Evolutionary conservation across 1,140 invertebrate species (phyloP), one percentile per base, ranked within the genome.

Genomic region (Stegodyphus mimosarum): DNA sequence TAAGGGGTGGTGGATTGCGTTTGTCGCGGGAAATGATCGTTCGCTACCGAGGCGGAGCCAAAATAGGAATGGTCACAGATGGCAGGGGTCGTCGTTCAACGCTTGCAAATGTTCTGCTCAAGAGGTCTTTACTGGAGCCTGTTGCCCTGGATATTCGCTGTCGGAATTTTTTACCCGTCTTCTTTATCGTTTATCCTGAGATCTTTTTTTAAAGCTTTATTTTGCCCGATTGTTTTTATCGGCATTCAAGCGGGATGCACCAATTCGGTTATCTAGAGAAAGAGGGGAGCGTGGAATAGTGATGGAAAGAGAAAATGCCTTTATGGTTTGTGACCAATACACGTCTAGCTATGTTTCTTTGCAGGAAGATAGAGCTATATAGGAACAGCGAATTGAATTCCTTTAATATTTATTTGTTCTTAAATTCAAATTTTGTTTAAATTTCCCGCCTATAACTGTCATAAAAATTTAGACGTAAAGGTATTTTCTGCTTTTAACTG

Each of bases 21-120:
- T 60, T 60, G 55, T 60, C 51, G 10, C 33, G 49, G 17, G 63
- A 69, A 66, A 66, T 69, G 66, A 69, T 66, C 33, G 64, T 66
- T 53, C 49, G 50, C 49, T 18, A 55, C 13, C 10, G 51, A 13
- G 76, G 74, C 9, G 18, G 50, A n/a, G n/a, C 18, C n/a, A 49
- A 51, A 15, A 15, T 11, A 48, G 49, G 75, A 33, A 63, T 63
- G 53, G 75, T 63, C 75, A 50, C 75, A 77, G 75, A 77, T 77
- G 75, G 75, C 63, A 77, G 17, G 66, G 60, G 76, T 78, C 76
- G 63, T 18, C 64, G 15, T 50, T 69, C 66, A 64, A 69, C 76
- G 76, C 76, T 69, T 78, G 76, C 76, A 78, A 78, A 78, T 78
- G 76, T 69, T 78, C 76, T 78, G 60, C 51, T 78, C 76, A 78